These are phyloP conservation scores for Zoanthus solanderi DNA, from an alignment of 92 coral and sea anemone species.

Conservation along the genomic window DNA sequence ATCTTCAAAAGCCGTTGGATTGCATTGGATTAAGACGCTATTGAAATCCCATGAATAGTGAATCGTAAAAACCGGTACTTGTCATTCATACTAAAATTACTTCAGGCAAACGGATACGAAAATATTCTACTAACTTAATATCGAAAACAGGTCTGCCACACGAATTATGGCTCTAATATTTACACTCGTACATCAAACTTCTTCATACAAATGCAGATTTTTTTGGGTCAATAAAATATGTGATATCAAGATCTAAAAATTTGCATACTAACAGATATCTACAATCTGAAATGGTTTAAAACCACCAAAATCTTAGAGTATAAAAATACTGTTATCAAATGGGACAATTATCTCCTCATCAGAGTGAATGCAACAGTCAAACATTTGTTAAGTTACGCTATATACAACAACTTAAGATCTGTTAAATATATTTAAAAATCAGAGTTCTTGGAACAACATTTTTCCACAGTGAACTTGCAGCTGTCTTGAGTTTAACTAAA, in stretches of 20 bases:
- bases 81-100: constrained; percentile 17
- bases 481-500: constrained; percentile 22
- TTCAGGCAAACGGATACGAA: constrained; percentile 19
- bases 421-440: constrained; percentile 28
- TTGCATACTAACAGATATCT: constrained; percentile 15
- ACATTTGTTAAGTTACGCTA: constrained; percentile 23
- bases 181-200: constrained; percentile 29
- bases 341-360: neutral
- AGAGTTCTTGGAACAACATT: constrained; percentile 5
- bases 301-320: constrained; percentile 7
- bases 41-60: neutral
- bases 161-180: constrained; percentile 6
- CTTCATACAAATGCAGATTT: constrained; percentile 1
- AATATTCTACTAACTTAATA: constrained; percentile 7
- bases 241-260: neutral
- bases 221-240: constrained; percentile 6
- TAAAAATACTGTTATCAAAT: constrained; percentile 22
- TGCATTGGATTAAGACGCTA: neutral
- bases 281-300: constrained; percentile 23
- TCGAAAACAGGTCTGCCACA: constrained; percentile 21
- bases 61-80: neutral
- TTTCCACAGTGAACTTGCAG: constrained; percentile 18
- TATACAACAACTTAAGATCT: constrained; percentile 31
- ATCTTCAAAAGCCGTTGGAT: neutral
- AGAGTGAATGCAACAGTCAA: neutral